phyloP scores from a whole-genome alignment of 1,140 invertebrate genomes.

The Oryzaephilus surinamensis region DNA sequence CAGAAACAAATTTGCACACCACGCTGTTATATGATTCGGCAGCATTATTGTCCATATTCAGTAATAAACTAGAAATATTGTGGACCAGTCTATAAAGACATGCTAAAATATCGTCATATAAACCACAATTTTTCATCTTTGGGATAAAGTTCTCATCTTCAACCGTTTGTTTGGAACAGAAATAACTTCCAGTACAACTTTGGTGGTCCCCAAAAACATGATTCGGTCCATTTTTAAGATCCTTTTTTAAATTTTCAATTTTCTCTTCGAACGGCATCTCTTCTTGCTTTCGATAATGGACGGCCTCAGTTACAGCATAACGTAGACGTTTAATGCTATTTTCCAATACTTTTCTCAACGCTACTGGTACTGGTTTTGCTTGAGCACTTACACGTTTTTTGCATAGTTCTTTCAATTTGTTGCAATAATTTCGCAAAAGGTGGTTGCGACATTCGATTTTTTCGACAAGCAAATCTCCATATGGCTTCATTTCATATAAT shows the following conservation, averaged over 20 bases:
- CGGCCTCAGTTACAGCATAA: constrained; percentile 13
- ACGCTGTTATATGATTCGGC: constrained; percentile 34
- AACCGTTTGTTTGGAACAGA: constrained; percentile 16
- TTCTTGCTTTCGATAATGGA: constrained; percentile 10
- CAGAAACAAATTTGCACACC: constrained; percentile 30
- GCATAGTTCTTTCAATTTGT: constrained; percentile 15
- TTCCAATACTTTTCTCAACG: constrained; percentile 4
- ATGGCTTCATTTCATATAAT: not conserved
- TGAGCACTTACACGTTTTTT: constrained; percentile 3
- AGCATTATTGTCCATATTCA: constrained; percentile 34
- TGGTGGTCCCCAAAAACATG: constrained; percentile 35
- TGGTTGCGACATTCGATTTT: constrained; percentile 32
- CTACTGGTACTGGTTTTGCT: constrained; percentile 4
- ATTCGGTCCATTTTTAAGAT: constrained; percentile 24
- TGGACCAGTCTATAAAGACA: constrained; percentile 5
- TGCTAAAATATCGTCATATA: constrained; percentile 9
- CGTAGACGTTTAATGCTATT: constrained; percentile 14
- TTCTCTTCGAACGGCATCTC: constrained; percentile 2
- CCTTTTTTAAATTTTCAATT: constrained; percentile 16
- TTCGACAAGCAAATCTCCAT: constrained; percentile 8
- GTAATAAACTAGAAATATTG: constrained; percentile 25
- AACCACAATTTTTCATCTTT: constrained; percentile 14
- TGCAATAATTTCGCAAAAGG: constrained; percentile 25
- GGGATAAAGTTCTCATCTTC: constrained; percentile 20
- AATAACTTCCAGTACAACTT: constrained; percentile 21